Conservation (phyloP, 2,113 vertebrate species). For the Psettodes erumei region DNA sequence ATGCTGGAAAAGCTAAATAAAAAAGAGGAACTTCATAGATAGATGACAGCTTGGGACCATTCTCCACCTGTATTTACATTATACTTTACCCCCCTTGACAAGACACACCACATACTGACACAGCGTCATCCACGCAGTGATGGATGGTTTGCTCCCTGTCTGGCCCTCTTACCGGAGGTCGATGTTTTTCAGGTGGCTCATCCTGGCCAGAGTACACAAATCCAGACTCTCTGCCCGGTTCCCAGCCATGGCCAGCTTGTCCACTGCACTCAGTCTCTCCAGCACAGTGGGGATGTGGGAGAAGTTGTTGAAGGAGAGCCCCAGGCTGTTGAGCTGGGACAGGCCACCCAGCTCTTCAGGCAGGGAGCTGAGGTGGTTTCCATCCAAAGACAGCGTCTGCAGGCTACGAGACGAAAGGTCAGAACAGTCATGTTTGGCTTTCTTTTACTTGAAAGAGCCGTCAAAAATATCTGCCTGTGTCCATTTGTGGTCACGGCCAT, state of each 20-base stretch:
- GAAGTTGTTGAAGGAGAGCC: conserved; percentile 95
- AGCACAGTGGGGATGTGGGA: conserved; percentile 87
- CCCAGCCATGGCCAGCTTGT: conserved; percentile 92
- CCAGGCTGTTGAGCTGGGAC: conserved; percentile 89
- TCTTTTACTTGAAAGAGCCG: conserved; percentile 9
- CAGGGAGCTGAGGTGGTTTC: conserved; percentile 89
- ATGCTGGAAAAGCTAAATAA: background rate
- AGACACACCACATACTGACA: conserved; percentile 31
- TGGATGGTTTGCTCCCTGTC: background rate
- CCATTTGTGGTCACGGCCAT: conserved; percentile 2
- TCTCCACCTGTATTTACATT: background rate
- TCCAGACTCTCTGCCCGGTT: conserved; percentile 88
- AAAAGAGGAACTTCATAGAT: background rate
- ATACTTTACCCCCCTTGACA: conserved; percentile 32
- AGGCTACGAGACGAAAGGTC: conserved; percentile 80
- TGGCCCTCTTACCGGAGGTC: conserved; percentile 91
- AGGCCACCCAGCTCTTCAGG: conserved; percentile 91
- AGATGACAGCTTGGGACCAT: background rate
- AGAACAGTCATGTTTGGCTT: conserved; percentile 12
- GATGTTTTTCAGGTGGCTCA: conserved; percentile 90
- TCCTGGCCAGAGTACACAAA: conserved; percentile 82
- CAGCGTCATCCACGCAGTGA: conserved; percentile 36
- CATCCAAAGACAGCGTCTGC: conserved; percentile 93
- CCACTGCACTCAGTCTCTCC: conserved; percentile 86
- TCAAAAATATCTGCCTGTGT: conserved; percentile 11